Conservation (phyloP, 2,888 invertebrate genomes). For the Drosophila mercatorum region DNA sequence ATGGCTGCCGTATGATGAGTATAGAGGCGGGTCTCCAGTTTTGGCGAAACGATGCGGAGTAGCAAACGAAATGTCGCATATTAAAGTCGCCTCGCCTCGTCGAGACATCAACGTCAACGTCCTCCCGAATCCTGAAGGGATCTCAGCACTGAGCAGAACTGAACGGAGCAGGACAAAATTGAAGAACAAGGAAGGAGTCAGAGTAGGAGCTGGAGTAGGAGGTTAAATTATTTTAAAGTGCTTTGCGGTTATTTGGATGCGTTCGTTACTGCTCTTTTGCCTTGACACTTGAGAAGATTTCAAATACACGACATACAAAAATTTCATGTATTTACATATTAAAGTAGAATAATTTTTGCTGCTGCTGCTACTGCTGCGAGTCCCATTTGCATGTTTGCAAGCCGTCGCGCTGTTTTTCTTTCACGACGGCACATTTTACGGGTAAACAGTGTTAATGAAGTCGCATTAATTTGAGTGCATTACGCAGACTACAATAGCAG, state of each 20-base stretch:
- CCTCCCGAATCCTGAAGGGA: slow-evolving; percentile 16
- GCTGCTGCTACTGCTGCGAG: slow-evolving; percentile 17
- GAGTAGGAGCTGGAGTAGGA: slow-evolving; percentile 6
- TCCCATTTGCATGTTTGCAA: slow-evolving; percentile 55
- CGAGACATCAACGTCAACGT: slow-evolving; percentile 40
- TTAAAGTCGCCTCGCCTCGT: slow-evolving; percentile 58
- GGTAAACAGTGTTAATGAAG: slow-evolving; percentile 80
- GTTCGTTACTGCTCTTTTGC: slow-evolving; percentile 55
- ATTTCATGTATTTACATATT: slow-evolving; percentile 47
- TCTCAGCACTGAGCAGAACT: slow-evolving; percentile 1
- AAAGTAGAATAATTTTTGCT: slow-evolving; percentile 39
- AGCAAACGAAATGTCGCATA: slow-evolving; percentile 60
- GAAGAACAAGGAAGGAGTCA: background rate
- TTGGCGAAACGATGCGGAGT: slow-evolving; percentile 41
- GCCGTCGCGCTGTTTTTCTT: slow-evolving; percentile 29
- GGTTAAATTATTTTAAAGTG: slow-evolving; percentile 73
- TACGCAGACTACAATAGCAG: slow-evolving; percentile 53
- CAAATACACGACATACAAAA: slow-evolving; percentile 32
- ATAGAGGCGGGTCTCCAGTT: slow-evolving; percentile 15
- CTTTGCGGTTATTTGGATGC: slow-evolving; percentile 65
- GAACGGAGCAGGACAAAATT: background rate
- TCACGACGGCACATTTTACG: slow-evolving; percentile 56
- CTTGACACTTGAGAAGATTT: slow-evolving; percentile 42
- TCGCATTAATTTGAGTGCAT: slow-evolving; percentile 78
- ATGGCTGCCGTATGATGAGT: slow-evolving; percentile 22